Evolutionary conservation across 2,797 vertebrate genomes (phyloP), one percentile per base, ranked within the genome.

Genomic region (Cyclopterus lumpus): DNA sequence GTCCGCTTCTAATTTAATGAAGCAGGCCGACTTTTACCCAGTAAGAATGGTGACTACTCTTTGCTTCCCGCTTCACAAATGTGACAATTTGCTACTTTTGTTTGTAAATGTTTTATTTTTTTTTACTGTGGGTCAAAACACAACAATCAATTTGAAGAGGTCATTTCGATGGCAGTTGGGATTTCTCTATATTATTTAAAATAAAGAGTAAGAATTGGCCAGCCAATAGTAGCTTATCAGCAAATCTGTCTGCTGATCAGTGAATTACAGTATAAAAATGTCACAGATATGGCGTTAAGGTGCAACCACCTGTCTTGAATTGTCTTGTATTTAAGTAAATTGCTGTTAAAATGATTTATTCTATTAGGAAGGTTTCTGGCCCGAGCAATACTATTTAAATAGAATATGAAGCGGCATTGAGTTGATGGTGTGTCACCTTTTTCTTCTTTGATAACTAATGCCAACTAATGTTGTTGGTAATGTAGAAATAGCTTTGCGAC

Each of bases 1-100:
- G 46, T 54, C 54, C 62, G 26, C 32, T 54, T 71, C n/a, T 57
- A 26, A 46, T 67, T 77, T 54, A 16, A 71, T n/a, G 9, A 34
- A 62, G 36, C 48, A 42, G 22, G 28, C 4, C 32, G 2, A 51
- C 0, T 11, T 54, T 54, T 53, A 28, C 5, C 60, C 38, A 46
- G 14, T 32, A n/a, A 58, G 44, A 58, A 58, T 22, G 20, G 24
- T 15, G 48, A 11, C 20, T n/a, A 5, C 49, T 22, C 20, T 49
- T 46, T 46, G 18, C 16, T 20, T 20, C 7, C 44, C 6, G 18
- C 7, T 8, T 46, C 44, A 30, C 54, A 34, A 36, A 59, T n/a
- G 10, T n/a, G 16, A 32, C 54, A 0, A 20, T 57, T 32, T 57
- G 28, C 16, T 58, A 20, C 30, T n/a, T 58, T 34, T 36, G 2